Base-by-base conservation (phyloP, 2,888 invertebrate genomes). In the Antitype chi region DNA sequence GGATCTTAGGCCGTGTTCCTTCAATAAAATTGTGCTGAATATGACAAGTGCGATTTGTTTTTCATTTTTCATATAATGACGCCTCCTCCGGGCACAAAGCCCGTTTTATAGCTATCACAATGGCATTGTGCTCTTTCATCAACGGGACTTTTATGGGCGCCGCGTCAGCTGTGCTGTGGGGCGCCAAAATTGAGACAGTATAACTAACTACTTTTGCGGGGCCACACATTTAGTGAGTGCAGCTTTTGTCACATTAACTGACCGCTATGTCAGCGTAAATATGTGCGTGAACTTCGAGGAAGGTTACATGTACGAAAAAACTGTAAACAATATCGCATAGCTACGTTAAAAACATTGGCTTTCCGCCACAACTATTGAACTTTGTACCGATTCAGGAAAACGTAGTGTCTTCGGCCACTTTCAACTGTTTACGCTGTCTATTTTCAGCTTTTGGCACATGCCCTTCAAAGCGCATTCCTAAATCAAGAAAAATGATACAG, bases 91-190 rank as follows among this genome's bases (percentile, higher is more conserved):
- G 91, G 91, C 93, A 95, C 94, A 96, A 96, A 95, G 95, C 92
- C 92, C 93, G 92, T 95, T 96, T 96, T 95, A 95, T 95, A 92
- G 93, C 94, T 89, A 87, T 94, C 93, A 96, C 96, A 96, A 96
- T 95, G 94, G 93, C 92, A 96, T 95, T 96, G 95, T 96, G 93
- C 94, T 94, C 96, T 95, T 95, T 96, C 95, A 96, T 95, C 95
- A 93, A 92, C 88, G 92, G 89, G 92, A 94, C 95, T 95, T 95
- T 96, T 95, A 96, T 95, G 92, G 93, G 87, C 91, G 90, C 86
- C 92, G 94, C 93, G 95, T 94, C 95, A 95, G 95, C 95, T 96
- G 89, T 80, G 82, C 88, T 89, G 93, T 86, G 90, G 93, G 90
- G 86, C 91, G 93, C 93, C 92, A 92, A 94, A 96, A 95, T 96